phyloP scores from a whole-genome alignment of 2,888 invertebrate species.

The Dynastes hyllus region DNA sequence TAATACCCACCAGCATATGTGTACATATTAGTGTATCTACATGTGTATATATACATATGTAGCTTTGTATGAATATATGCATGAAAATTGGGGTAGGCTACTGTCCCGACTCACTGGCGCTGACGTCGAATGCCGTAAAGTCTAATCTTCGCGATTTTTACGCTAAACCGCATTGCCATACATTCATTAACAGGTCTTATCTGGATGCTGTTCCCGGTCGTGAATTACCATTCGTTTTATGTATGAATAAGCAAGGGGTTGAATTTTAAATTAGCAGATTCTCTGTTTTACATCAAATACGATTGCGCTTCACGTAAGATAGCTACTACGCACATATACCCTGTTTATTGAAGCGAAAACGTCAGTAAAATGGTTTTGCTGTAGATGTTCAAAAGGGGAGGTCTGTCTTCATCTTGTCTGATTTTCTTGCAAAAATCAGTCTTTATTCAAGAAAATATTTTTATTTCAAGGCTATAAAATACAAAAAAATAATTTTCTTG shows the following conservation, averaged over 20 bases:
- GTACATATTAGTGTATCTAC: background rate
- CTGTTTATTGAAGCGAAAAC: no score
- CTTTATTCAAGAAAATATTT: no score
- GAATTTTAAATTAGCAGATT: background rate
- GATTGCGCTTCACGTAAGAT: no score
- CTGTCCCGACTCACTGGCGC: background rate
- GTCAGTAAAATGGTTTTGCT: no score
- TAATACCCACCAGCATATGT: background rate
- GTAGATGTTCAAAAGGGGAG: no score
- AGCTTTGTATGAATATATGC: background rate
- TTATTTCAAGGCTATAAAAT: no score
- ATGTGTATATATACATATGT: background rate
- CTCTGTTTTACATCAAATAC: background rate
- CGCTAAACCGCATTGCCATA: background rate
- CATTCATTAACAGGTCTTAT: conserved; percentile 22
- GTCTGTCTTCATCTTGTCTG: no score
- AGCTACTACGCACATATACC: no score
- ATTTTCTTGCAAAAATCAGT: no score
- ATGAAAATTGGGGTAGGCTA: background rate
- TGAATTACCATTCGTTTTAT: background rate
- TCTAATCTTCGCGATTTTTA: conserved; percentile 21
- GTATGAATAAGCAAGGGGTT: background rate
- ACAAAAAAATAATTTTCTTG: no score
- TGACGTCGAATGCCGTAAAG: background rate
- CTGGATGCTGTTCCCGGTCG: background rate